Evolutionary conservation across 2,113 vertebrate species (phyloP), one percentile per base, ranked within the genome.

Genomic region (Petromus typicus): DNA sequence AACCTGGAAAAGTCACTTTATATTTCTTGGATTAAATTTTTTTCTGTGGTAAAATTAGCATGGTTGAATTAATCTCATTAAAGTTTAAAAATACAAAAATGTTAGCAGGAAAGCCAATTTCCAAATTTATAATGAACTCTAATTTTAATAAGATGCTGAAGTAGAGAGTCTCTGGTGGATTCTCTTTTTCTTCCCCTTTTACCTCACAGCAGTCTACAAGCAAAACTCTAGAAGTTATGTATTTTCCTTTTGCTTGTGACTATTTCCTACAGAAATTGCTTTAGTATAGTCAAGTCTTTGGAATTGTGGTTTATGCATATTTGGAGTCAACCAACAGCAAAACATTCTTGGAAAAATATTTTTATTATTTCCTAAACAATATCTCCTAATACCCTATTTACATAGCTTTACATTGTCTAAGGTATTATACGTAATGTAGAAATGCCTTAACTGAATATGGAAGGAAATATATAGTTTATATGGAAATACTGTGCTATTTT

Each of bases 231-330:
- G 59, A 32, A 61, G 8, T 34, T 75, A 48, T 88, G 1, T 12
- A 73, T 90, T 82, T 88, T 7, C 63, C 59, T 96, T 86, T 79
- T 82, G 63, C 40, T 92, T 86, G 18, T 86, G 43, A 71, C 27
- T 6, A 7, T 76, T 89, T 94, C 61, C 12, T 76, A 18, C 89
- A 23, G 16, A 11, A 92, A 67, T 63, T 83, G 37, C 76, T 92
- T 94, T 32, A 54, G 25, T n/a, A 48, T 3, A 14, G 22, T 59
- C 48, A 69, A 34, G 11, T 45, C 11, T 45, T 48, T 43, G 20
- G 16, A 57, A 30, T 2, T 51, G 18, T 80, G 63, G 32, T 18
- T 40, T 69, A 17, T 75, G 57, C 11, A 51, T 11, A 2, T 30
- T 17, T 61, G 63, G 9, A 61, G 40, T 43, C 75, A 61, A 59